A percentile compares a stretch with the other conserved stretches of the same genome.
phyloP scores from a whole-genome alignment of 1,140 invertebrate species.

The Trigoniulus corallinus region DNA sequence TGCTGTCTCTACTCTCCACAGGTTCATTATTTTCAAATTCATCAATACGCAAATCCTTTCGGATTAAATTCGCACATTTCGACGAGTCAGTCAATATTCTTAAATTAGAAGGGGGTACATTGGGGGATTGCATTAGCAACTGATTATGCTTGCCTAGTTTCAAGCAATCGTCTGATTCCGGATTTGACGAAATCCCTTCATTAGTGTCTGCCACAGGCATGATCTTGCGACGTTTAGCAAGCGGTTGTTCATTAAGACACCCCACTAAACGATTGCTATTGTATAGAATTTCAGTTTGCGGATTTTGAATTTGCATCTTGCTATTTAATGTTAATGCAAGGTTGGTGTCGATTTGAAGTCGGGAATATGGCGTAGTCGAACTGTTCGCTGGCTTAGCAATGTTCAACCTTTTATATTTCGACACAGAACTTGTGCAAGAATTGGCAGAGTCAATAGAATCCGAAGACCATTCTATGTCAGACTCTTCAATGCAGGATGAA shows the following conservation, averaged over 20 bases:
- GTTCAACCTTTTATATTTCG: background rate
- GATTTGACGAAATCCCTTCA: too few relatives aligned
- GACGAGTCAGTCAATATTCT: background rate
- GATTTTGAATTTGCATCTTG: background rate
- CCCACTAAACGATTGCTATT: background rate
- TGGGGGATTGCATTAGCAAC: background rate
- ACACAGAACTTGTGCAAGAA: background rate
- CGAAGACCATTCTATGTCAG: conserved; percentile 2
- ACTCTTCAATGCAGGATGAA: background rate
- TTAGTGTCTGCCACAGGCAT: background rate
- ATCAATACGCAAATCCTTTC: background rate
- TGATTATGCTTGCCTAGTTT: background rate
- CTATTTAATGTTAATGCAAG: background rate
- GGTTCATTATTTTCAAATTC: too few relatives aligned
- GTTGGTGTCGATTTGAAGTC: background rate
- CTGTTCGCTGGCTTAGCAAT: background rate
- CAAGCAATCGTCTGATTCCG: too few relatives aligned
- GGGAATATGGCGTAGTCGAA: background rate
- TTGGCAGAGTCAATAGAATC: conserved; percentile 7
- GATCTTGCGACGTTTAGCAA: background rate
- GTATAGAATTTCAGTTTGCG: background rate
- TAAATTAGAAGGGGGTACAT: background rate
- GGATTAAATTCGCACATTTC: background rate
- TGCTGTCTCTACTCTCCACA: too few relatives aligned
- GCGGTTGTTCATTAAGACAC: background rate